Base-by-base conservation (phyloP, 1,140 invertebrate species). In the Ptiloglossa arizonensis region DNA sequence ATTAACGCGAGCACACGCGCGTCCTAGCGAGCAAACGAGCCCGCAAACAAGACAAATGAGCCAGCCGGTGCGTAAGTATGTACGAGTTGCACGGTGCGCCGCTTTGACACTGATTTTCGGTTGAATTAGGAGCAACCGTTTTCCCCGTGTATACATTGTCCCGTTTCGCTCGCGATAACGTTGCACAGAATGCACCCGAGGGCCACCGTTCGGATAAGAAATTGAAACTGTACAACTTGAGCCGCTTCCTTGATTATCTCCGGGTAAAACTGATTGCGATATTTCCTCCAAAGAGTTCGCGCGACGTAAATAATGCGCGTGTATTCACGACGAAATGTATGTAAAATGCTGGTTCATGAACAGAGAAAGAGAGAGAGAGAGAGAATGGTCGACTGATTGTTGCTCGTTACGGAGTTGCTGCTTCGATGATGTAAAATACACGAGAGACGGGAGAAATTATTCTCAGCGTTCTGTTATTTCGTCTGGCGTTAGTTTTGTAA, bases 11-110 rank as follows among this genome's bases (percentile, higher is more conserved):
- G 22, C 22, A 62, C 59, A 62, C 19, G n/a, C 35, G 35, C 35
- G 50, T 35, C n/a, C 59, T 17, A 3, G 35, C n/a, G 35, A 41
- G 59, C 59, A 62, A 62, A 62, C 59, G 59, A 62, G 59, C 59
- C 35, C 59, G 35, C 59, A 62, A 44, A 62, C 59, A 62, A 62
- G 59, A 62, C n/a, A 41, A 38, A 62, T n/a, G 59, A 62, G 59
- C 59, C 59, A 62, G 19, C 59, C 13, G 35, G 59, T 62, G 59
- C 35, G 35, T 62, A 35, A 24, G 59, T 62, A 62, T 62, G 19
- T 57, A 32, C 27, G 19, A 57, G 27, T 57, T 57, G 54, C 54
- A 32, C 27, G 29, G 8, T 5, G 19, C 35, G 6, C 22, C 38
- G n/a, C 59, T 41, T 62, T 41, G 59, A 38, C 59, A 15, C 59